These are phyloP conservation scores for Drosophila falleni DNA, from an alignment of 2,888 invertebrate genomes.

Conservation along the genomic window DNA sequence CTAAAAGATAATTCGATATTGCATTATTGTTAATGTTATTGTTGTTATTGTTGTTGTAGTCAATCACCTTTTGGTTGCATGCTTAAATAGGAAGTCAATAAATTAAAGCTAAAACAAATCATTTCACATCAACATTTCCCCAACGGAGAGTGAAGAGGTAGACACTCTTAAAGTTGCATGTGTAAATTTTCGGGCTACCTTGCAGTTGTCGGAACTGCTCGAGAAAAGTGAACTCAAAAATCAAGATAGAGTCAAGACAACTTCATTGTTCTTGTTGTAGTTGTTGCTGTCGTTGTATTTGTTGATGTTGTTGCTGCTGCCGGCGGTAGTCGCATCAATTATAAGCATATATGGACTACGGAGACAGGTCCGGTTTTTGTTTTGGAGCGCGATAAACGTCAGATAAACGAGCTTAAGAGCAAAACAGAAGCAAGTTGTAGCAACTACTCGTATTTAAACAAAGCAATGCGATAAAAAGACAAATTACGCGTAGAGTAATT, in stretches of 20 bases:
- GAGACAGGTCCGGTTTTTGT: conserved; percentile 74
- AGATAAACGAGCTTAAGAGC: conserved; percentile 69
- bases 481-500: background rate
- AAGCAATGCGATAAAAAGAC: conserved; percentile 1
- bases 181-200: conserved; percentile 66
- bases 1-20: conserved; percentile 56
- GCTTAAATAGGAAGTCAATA: conserved; percentile 75
- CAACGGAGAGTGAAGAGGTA: conserved; percentile 16
- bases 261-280: conserved; percentile 48
- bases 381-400: conserved; percentile 75
- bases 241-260: conserved; percentile 61
- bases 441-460: conserved; percentile 1
- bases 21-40: conserved; percentile 41
- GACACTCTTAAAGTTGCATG: conserved; percentile 48
- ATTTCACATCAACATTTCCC: conserved; percentile 47
- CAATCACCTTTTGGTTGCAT: conserved; percentile 71
- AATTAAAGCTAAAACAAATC: conserved; percentile 56
- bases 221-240: conserved; percentile 70
- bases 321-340: conserved; percentile 71
- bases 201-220: conserved; percentile 73
- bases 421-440: conserved; percentile 65
- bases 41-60: conserved; percentile 65
- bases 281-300: conserved; percentile 6
- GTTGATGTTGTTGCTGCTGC: conserved; percentile 34
- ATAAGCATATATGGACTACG: conserved; percentile 73